Percentiles rank a stretch among this genome's conserved stretches.
phyloP scores from a whole-genome alignment of 2,113 vertebrate species.

The Martes martes region DNA sequence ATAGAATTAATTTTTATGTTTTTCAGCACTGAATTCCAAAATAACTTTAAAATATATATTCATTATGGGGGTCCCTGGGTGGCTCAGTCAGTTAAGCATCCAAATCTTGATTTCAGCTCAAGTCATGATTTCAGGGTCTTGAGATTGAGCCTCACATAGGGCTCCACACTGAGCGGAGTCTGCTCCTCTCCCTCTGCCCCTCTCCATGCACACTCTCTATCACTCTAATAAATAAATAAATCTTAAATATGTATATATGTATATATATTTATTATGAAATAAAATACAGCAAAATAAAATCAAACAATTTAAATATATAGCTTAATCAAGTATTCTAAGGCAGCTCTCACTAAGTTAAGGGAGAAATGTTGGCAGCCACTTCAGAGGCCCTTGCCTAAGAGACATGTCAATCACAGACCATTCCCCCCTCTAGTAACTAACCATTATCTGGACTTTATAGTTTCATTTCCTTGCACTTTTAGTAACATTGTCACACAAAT shows the following conservation, averaged over 20 bases:
- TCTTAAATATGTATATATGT: no score
- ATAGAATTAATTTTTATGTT: not conserved
- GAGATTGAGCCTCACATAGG: not conserved
- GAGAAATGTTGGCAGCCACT: no score
- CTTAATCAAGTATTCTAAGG: not conserved
- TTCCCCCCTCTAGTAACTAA: not conserved
- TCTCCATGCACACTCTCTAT: not conserved
- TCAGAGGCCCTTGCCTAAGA: not conserved
- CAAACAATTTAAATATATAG: not conserved
- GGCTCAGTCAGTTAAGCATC: no score
- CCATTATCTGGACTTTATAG: not conserved
- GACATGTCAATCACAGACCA: accelerated
- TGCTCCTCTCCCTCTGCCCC: not conserved
- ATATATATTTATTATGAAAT: not conserved
- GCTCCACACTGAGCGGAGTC: not conserved
- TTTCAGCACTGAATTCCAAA: not conserved
- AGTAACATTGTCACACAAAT: not conserved
- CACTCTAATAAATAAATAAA: not conserved
- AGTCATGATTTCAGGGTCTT: no score
- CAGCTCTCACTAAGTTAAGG: not conserved
- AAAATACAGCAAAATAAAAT: not conserved
- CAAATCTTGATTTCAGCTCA: no score
- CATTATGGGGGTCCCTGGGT: not conserved
- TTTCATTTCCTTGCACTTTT: not conserved
- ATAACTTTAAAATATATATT: not conserved